These are phyloP conservation scores for Adrianichthys oophorus DNA, from an alignment of 2,797 vertebrate genomes.

Conservation along the genomic window DNA sequence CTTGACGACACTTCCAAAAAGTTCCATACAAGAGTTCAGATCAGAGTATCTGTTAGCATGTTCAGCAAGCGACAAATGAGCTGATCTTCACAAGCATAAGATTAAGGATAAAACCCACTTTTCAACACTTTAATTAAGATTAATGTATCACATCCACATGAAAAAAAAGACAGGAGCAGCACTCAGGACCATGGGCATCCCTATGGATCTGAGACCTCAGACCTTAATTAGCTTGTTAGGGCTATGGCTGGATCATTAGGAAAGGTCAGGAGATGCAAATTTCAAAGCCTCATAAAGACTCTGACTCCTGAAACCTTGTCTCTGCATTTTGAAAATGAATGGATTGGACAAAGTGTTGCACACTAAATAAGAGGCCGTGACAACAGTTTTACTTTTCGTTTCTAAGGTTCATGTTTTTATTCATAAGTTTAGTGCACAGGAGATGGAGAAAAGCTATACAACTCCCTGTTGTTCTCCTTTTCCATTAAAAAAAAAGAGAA, in stretches of 20 bases:
- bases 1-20: too few species aligned
- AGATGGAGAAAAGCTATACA: neutral
- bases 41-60: neutral
- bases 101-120: neutral
- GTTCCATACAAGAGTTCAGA: too few species aligned
- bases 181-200: neutral
- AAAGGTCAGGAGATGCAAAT: slow-evolving; percentile 20
- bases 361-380: neutral
- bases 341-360: neutral
- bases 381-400: neutral
- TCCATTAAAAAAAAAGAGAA: too few species aligned
- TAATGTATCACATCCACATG: neutral
- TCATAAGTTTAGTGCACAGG: neutral
- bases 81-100: neutral
- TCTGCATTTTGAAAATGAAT: neutral
- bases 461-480: too few species aligned
- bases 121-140: neutral
- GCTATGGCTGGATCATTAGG: slow-evolving; percentile 6
- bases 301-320: slow-evolving; percentile 1
- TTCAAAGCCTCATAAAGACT: slow-evolving; percentile 3
- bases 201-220: slow-evolving; percentile 1
- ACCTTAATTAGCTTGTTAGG: slow-evolving; percentile 15
- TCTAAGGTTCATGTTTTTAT: neutral
- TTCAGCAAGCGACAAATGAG: neutral
- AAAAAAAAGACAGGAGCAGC: neutral